Evolutionary conservation across 2,888 invertebrate species (phyloP).

Genomic region (Seira musarum): DNA sequence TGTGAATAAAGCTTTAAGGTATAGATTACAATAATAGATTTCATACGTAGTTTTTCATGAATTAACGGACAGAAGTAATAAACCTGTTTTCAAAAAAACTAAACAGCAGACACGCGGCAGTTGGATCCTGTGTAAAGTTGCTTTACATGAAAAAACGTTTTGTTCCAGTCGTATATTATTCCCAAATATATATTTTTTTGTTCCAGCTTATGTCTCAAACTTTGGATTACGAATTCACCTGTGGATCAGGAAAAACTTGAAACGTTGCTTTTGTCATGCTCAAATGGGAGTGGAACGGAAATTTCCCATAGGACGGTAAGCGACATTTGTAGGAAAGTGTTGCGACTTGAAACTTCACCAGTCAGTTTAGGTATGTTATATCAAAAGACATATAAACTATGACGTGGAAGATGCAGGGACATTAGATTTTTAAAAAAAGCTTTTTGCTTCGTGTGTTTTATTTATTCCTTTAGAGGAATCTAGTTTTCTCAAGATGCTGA

Average conservation of each 20-base stretch:
- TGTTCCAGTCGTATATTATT: too few relatives aligned
- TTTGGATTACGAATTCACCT: conserved; percentile 48
- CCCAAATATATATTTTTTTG: background rate
- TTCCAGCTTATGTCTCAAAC: conserved; percentile 44
- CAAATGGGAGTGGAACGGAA: conserved; percentile 32
- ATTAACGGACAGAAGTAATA: too few relatives aligned
- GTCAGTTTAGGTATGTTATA: conserved; percentile 37
- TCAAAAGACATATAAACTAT: background rate
- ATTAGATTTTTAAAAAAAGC: too few relatives aligned
- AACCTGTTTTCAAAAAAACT: too few relatives aligned
- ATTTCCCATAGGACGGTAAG: conserved; percentile 33
- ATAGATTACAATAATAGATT: background rate
- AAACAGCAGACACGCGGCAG: too few relatives aligned
- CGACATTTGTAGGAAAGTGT: conserved; percentile 37
- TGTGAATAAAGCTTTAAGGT: conserved; percentile 49
- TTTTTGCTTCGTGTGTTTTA: background rate
- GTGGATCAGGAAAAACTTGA: conserved; percentile 34
- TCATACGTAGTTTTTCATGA: too few relatives aligned
- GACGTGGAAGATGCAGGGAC: background rate
- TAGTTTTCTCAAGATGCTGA: conserved; percentile 20
- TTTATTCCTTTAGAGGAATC: conserved; percentile 25
- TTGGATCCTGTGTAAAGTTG: too few relatives aligned
- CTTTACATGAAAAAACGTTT: too few relatives aligned
- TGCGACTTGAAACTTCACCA: conserved; percentile 27
- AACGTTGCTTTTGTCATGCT: conserved; percentile 8